Conservation (phyloP, 1,140 invertebrate genomes). For the Lasioglossum albipes region DNA sequence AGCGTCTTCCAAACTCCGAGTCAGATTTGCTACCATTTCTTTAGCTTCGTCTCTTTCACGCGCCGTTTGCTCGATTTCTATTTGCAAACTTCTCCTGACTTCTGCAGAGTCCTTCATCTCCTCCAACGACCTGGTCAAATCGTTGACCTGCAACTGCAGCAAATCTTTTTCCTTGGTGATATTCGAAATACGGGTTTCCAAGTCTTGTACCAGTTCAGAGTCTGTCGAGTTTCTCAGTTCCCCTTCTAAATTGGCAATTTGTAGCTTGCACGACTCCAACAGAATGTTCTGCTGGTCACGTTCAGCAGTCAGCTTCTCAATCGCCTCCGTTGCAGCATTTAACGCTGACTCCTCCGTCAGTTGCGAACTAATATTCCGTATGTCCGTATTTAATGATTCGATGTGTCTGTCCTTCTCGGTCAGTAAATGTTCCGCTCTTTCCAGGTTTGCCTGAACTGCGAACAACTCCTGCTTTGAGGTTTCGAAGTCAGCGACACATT, state of each 20-base stretch:
- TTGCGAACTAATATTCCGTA: slow-evolving; percentile 37
- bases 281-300: slow-evolving; percentile 18
- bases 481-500: slow-evolving; percentile 23
- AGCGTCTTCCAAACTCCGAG: slow-evolving; percentile 20
- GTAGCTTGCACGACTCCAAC: slow-evolving; percentile 47
- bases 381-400: slow-evolving; percentile 44
- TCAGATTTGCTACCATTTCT: slow-evolving; percentile 39
- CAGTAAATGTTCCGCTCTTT: slow-evolving; percentile 11
- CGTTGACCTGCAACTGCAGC: slow-evolving; percentile 65
- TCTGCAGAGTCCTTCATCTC: slow-evolving; percentile 38
- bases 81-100: slow-evolving; percentile 34
- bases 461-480: slow-evolving; percentile 26
- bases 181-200: slow-evolving; percentile 50
- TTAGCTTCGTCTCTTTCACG: slow-evolving; percentile 48
- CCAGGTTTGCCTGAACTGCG: slow-evolving; percentile 10
- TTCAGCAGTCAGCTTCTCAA: neutral
- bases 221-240: slow-evolving; percentile 54
- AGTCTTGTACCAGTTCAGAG: slow-evolving; percentile 52
- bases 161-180: slow-evolving; percentile 56
- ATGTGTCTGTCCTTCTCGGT: slow-evolving; percentile 35
- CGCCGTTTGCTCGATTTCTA: slow-evolving; percentile 29
- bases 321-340: slow-evolving; percentile 19
- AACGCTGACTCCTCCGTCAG: slow-evolving; percentile 25
- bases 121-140: slow-evolving; percentile 52
- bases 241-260: slow-evolving; percentile 61